Evolutionary conservation across 2,113 vertebrate genomes (phyloP).

Genomic region (Protobothrops mucrosquamatus): DNA sequence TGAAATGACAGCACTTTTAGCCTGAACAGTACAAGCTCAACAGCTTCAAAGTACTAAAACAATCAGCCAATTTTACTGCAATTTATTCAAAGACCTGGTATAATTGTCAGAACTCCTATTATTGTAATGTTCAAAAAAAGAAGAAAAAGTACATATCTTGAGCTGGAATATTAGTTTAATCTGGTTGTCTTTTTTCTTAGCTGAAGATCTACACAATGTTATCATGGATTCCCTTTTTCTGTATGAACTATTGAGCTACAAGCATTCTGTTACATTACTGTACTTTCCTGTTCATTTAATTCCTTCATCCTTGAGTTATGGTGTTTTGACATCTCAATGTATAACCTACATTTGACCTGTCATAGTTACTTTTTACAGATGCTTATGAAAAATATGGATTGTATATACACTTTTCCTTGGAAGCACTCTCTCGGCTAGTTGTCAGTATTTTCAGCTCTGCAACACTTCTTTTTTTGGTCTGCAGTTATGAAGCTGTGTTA

Average conservation of each 20-base stretch:
- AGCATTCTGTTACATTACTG: background rate
- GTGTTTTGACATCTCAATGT: background rate
- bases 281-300: background rate
- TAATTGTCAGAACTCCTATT: background rate
- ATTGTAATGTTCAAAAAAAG: background rate
- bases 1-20: background rate
- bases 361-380: constrained; percentile 30
- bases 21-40: background rate
- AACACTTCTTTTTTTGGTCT: constrained; percentile 65
- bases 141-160: background rate
- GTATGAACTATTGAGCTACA: background rate
- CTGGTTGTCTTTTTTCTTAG: background rate
- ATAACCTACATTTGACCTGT: constrained; percentile 7
- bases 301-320: background rate
- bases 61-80: background rate
- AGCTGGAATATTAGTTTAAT: background rate
- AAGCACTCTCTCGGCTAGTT: constrained; percentile 50
- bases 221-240: too few relatives aligned
- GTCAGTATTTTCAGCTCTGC: constrained; percentile 50
- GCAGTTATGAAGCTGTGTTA: constrained; percentile 45
- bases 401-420: constrained; percentile 39
- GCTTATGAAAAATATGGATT: constrained; percentile 49
- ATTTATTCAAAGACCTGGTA: background rate
- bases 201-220: background rate
- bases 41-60: background rate